Evolutionary conservation across 2,797 vertebrate genomes (phyloP), one percentile per base, ranked within the genome.

Genomic region (Falco peregrinus): DNA sequence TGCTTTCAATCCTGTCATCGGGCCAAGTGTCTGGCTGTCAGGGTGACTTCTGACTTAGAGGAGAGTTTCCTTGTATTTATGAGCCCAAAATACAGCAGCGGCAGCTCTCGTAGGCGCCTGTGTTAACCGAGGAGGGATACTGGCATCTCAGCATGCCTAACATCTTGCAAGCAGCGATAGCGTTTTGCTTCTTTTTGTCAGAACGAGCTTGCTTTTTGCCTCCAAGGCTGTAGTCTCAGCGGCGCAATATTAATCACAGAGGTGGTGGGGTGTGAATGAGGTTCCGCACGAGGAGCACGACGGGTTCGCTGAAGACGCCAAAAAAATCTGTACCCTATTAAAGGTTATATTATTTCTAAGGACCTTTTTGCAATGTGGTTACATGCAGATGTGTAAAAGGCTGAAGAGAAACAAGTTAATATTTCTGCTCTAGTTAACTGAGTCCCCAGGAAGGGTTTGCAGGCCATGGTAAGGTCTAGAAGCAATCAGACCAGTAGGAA

Each of bases 21-120:
- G 29, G 37, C 12, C 45, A 74, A 11, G 22, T 37, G 8, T 15
- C 60, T 13, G 41, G 13, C 25, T 71, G 33, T 25, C 56, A 53
- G 68, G 21, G 35, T 59, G 33, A 37, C 31, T 81, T 81, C 16
- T 68, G 41, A 16, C 43, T 54, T 47, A 2, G 5, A 67, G 43
- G 19, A 61, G 18, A 8, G 12, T 80, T 57, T 67, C 35, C 70
- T 50, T 37, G 22, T 60, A 5, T 84, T 89, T 47, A 3, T 20
- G 29, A 84, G 16, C 56, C 69, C 14, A 0, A 84, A 89, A 51
- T 11, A 16, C 10, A 19, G 54, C 68, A 33, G 59, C 1, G 1
- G 45, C 45, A 43, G 47, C 59, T 83, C 54, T 45, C 1, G 1
- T 1, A 14, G 51, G 59, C 0, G 2, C 54, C 37, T 24, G 51